A percentile compares a stretch with the other conserved stretches of the same genome.
Evolutionary conservation across 2,113 vertebrate species (phyloP).

Genomic region (Pogona vitticeps): DNA sequence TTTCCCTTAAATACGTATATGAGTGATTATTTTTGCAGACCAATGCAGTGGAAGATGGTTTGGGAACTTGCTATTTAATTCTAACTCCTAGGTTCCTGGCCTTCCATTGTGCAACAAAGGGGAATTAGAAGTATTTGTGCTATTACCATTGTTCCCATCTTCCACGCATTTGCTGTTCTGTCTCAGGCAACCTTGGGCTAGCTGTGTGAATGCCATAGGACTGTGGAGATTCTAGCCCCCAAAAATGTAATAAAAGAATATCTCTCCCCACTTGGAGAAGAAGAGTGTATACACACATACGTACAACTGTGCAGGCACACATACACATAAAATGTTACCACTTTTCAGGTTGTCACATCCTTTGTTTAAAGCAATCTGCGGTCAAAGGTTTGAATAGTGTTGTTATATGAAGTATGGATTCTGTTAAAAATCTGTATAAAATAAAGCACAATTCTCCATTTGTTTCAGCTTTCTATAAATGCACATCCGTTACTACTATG

Average conservation of each 20-base stretch:
- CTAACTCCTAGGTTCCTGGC: no score
- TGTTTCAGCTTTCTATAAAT: slow-evolving; percentile 1
- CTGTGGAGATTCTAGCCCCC: no score
- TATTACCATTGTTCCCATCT: no score
- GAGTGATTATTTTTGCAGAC: no score
- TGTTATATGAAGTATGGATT: background rate
- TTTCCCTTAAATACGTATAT: no score
- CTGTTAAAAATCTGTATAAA: background rate
- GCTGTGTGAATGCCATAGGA: no score
- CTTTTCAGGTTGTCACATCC: background rate
- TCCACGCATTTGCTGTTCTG: no score
- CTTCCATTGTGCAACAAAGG: no score
- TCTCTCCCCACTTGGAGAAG: background rate
- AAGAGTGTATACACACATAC: background rate
- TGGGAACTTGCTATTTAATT: no score
- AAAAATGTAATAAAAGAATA: background rate
- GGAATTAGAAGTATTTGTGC: no score
- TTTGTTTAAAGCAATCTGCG: background rate
- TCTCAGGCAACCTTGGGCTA: no score
- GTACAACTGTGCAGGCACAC: background rate
- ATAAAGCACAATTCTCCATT: background rate
- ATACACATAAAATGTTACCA: background rate
- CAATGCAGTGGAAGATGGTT: no score
- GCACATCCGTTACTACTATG: slow-evolving; percentile 6
- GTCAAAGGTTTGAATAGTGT: background rate